Evolutionary conservation across 1,140 invertebrate genomes (phyloP), one percentile per base, ranked within the genome.

Genomic region (Oreohelix idahoensis): DNA sequence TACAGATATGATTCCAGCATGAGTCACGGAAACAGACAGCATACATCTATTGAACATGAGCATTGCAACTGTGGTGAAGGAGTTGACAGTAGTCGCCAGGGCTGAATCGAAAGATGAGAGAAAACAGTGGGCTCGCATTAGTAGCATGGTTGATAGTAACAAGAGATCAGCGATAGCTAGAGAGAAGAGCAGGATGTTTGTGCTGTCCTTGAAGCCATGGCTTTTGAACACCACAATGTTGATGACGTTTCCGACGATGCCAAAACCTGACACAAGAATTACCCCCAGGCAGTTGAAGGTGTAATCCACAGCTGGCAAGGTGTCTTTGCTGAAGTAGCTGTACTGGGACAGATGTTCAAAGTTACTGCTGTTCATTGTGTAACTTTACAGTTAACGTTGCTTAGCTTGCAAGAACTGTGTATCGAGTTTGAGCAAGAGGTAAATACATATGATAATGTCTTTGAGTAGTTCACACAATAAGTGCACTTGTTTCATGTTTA

Each of bases 151-250:
- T 36, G 39, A 5, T 10, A 74, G 36, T 8, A 42, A n/a, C 5
- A 39, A n/a, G 2, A 74, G 71, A 35, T 74, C 71, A 26, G 36
- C 2, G 11, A 74, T 32, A 1, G 71, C 39, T 36, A 74, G 23
- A n/a, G 71, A 74, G 23, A 74, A 74, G 1, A 74, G 71, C 1
- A 74, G n/a, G 39, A 74, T 74, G 71, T 39, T 74, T 2, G 71
- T 74, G 71, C 71, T 74, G 2, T 74, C 71, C 20, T 49, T 23
- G 29, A 74, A 49, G 10, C 71, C 71, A 36, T 74, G 42, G 11
- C 42, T 10, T 4, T 29, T 29, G 4, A 74, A n/a, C 1, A 74
- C 71, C 2, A 74, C 2, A 8, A 42, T 74, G 71, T 74, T 74
- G 23, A 74, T 42, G 4, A 13, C 15, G 38, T 74, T 74, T 1